Conservation (phyloP, 2,888 invertebrate species). For the Limnephilus auricula region DNA sequence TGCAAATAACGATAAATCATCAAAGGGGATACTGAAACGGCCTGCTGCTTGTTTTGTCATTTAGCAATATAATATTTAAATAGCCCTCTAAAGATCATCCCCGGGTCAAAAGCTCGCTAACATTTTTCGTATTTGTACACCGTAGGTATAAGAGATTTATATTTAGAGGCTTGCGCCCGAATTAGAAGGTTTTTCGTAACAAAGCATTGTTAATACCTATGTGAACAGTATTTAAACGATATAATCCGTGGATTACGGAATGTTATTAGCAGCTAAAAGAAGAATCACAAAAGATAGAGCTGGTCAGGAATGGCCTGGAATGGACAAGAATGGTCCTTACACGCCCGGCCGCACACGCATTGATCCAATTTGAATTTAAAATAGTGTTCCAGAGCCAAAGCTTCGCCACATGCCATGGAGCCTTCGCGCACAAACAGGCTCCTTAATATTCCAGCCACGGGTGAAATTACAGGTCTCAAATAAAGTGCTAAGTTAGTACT, state of each 20-base stretch:
- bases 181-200: background rate
- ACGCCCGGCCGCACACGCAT: slow-evolving; percentile 49
- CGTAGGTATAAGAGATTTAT: background rate
- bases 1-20: background rate
- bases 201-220: background rate
- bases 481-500: slow-evolving; percentile 39
- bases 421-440: background rate
- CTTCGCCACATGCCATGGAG: slow-evolving; percentile 17
- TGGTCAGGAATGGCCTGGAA: background rate
- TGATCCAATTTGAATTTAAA: slow-evolving; percentile 64
- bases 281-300: slow-evolving; percentile 15
- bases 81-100: background rate
- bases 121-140: background rate
- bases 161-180: background rate
- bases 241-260: background rate
- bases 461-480: slow-evolving; percentile 44
- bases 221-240: background rate
- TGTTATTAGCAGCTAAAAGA: slow-evolving; percentile 28
- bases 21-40: background rate
- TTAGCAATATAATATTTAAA: background rate
- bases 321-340: background rate
- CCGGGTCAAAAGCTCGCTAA: background rate
- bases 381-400: slow-evolving; percentile 44
- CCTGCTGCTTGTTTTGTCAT: background rate
- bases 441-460: slow-evolving; percentile 15